Percentiles rank a stretch among this genome's conserved stretches.
Evolutionary conservation across 1,140 invertebrate species (phyloP).

Genomic region (Leptopilina boulardi): DNA sequence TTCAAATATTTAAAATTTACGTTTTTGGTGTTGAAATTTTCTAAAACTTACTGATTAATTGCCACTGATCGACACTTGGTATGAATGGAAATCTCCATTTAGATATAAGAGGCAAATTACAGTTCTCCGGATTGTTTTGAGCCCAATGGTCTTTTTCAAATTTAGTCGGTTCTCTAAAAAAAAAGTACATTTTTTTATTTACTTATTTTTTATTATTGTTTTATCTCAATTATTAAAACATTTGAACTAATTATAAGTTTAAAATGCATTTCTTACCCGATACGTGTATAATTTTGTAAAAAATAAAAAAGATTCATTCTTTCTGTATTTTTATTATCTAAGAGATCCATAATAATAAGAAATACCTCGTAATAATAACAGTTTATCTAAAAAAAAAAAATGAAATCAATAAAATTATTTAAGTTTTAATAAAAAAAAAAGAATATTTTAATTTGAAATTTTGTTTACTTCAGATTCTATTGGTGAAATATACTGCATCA

Average conservation of each 20-base stretch:
- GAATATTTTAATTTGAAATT: too few relatives aligned
- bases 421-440: constrained; percentile 28
- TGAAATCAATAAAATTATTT: constrained; percentile 29
- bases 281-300: constrained; percentile 65
- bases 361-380: constrained; percentile 75
- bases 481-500: constrained; percentile 52
- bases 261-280: constrained; percentile 49
- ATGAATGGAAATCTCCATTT: constrained; percentile 71
- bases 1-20: too few relatives aligned
- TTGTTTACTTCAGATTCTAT: constrained; percentile 56
- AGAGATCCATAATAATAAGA: constrained; percentile 66
- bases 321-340: constrained; percentile 55
- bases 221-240: constrained; percentile 35
- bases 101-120: constrained; percentile 67
- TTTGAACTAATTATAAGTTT: constrained; percentile 36
- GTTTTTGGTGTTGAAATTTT: constrained; percentile 31
- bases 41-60: constrained; percentile 62
- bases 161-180: constrained; percentile 60
- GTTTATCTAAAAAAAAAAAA: constrained; percentile 61
- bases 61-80: constrained; percentile 61
- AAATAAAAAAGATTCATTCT: constrained; percentile 63
- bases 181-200: constrained; percentile 46
- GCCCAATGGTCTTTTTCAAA: constrained; percentile 69
- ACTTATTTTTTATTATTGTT: neutral
- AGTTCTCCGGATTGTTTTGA: constrained; percentile 60